A percentile compares a stretch with the other conserved stretches of the same genome.
Conservation (phyloP, 1,140 invertebrate genomes). For the Glossosoma conforme region DNA sequence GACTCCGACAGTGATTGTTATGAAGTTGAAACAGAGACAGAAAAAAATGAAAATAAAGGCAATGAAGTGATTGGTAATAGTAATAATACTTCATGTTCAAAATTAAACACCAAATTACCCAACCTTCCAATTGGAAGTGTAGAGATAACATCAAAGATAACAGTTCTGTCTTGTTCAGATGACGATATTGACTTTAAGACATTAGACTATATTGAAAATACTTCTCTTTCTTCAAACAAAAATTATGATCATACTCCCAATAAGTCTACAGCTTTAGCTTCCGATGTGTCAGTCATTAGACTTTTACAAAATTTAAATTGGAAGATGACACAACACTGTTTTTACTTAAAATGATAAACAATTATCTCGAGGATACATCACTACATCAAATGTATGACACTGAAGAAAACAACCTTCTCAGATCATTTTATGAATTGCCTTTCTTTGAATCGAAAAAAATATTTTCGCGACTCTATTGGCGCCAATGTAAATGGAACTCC, state of each 20-base stretch:
- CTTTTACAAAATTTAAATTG: background rate
- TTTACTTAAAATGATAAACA: slow-evolving; percentile 14
- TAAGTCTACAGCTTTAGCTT: background rate
- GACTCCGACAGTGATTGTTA: slow-evolving; percentile 15
- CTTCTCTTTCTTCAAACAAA: background rate
- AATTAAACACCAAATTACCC: background rate
- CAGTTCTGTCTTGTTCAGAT: background rate
- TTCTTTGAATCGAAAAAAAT: slow-evolving; percentile 9
- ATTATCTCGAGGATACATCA: slow-evolving; percentile 8
- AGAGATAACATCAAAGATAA: background rate
- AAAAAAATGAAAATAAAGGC: background rate
- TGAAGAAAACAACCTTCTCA: slow-evolving; percentile 8
- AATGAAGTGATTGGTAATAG: background rate
- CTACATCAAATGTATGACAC: slow-evolving; percentile 19
- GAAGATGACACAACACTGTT: slow-evolving; percentile 16
- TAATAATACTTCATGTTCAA: background rate
- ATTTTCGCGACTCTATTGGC: slow-evolving; percentile 22
- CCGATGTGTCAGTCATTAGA: too few relatives aligned
- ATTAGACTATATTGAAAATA: background rate
- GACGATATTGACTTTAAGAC: background rate
- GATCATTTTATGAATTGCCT: slow-evolving; percentile 6
- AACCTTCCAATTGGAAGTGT: background rate
- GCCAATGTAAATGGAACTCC: slow-evolving; percentile 25
- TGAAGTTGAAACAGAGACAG: slow-evolving; percentile 5
- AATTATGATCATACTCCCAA: background rate